A percentile compares a stretch with the other conserved stretches of the same genome.
Conservation (phyloP, 2,113 vertebrate genomes). For the Chunga burmeisteri region DNA sequence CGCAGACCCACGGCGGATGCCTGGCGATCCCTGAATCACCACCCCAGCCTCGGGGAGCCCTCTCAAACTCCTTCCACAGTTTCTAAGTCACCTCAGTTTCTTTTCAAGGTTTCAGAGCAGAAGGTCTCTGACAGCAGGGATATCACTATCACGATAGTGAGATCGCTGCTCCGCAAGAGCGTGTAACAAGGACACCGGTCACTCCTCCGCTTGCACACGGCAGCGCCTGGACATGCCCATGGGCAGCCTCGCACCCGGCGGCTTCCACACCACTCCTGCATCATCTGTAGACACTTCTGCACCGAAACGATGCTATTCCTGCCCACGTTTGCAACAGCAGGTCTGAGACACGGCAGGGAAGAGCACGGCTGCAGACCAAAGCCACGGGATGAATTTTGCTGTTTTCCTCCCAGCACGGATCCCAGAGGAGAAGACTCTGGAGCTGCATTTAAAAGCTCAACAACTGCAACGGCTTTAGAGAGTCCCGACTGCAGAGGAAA, state of each 20-base stretch:
- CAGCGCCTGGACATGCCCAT: fast-evolving
- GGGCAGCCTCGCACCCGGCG: fast-evolving
- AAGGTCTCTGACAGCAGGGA: background rate
- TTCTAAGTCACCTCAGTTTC: background rate
- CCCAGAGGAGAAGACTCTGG: background rate
- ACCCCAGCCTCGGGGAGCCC: fast-evolving
- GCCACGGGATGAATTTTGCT: background rate
- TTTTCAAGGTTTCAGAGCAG: background rate
- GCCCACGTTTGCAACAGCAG: background rate
- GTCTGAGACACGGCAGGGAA: background rate
- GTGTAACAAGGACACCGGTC: fast-evolving
- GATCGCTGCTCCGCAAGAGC: background rate
- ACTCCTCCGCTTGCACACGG: background rate
- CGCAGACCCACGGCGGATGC: background rate
- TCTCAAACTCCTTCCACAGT: background rate
- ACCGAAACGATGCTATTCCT: background rate
- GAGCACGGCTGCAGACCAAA: background rate
- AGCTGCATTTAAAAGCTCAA: slow-evolving; percentile 12
- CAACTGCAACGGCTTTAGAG: background rate
- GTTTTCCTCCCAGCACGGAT: fast-evolving
- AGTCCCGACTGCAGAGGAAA: background rate
- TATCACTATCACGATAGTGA: fast-evolving
- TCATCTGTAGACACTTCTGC: background rate
- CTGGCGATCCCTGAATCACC: background rate
- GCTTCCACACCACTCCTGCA: fast-evolving